Evolutionary conservation across 2,797 vertebrate species (phyloP).

Genomic region (Sebastes paucispinis): DNA sequence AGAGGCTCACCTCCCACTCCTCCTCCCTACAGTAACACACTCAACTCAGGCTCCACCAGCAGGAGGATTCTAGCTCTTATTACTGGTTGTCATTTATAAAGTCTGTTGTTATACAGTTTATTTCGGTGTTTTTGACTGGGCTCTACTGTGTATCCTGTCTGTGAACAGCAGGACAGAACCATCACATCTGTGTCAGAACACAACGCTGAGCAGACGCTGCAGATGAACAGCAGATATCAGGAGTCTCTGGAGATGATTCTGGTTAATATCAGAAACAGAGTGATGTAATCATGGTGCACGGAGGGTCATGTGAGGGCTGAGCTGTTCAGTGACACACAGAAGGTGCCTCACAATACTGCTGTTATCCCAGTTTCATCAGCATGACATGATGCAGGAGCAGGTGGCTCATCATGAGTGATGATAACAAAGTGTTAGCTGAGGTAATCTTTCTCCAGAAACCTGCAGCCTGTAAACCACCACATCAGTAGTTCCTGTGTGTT

Average conservation of each 20-base stretch:
- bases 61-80: slow-evolving; percentile 1
- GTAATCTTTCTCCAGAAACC: slow-evolving; percentile 22
- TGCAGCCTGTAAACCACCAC: slow-evolving; percentile 1
- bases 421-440: slow-evolving; percentile 23
- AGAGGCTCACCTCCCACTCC: slow-evolving; percentile 74
- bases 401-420: slow-evolving; percentile 50
- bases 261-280: slow-evolving; percentile 41
- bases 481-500: background rate
- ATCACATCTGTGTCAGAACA: background rate
- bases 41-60: slow-evolving; percentile 29
- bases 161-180: background rate
- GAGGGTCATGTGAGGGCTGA: slow-evolving; percentile 17
- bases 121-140: background rate
- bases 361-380: slow-evolving; percentile 26
- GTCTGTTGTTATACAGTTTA: background rate
- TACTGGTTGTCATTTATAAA: background rate
- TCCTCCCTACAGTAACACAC: slow-evolving; percentile 67
- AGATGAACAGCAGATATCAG: slow-evolving; percentile 21
- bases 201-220: background rate
- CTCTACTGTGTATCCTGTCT: background rate
- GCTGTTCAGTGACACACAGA: slow-evolving; percentile 32
- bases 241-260: slow-evolving; percentile 24
- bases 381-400: slow-evolving; percentile 45
- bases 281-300: slow-evolving; percentile 35
- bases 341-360: slow-evolving; percentile 19